phyloP scores from a whole-genome alignment of 2,797 vertebrate species.

The Myripristis murdjan region DNA sequence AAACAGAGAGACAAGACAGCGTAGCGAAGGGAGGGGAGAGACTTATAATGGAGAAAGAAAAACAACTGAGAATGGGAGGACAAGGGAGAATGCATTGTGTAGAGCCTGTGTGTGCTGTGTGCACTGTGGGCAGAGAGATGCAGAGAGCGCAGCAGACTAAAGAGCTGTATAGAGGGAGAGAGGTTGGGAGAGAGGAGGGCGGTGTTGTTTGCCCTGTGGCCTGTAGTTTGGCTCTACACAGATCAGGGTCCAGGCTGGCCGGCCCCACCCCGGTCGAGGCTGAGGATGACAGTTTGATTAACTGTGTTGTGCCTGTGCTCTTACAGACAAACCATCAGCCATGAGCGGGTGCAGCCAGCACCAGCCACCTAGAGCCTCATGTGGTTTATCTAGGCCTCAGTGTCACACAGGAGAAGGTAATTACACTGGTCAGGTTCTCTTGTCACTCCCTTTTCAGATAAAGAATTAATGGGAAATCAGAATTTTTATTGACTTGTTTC shows the following conservation, averaged over 20 bases:
- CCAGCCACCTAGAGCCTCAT: constrained; percentile 1
- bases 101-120: constrained; percentile 15
- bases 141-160: constrained; percentile 18
- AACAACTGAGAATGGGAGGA: constrained; percentile 23
- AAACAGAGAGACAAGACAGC: neutral
- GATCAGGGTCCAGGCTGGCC: constrained; percentile 37
- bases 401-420: neutral
- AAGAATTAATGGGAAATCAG: neutral
- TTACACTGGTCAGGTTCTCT: neutral
- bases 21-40: constrained; percentile 31
- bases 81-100: constrained; percentile 1
- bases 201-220: constrained; percentile 5
- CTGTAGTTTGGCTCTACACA: constrained; percentile 28
- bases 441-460: neutral
- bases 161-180: constrained; percentile 14
- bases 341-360: constrained; percentile 14
- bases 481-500: constrained; percentile 12
- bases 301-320: constrained; percentile 48
- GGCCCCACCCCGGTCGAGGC: constrained; percentile 16
- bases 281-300: constrained; percentile 70
- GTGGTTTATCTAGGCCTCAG: constrained; percentile 24
- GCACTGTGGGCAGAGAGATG: constrained; percentile 29
- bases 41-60: constrained; percentile 39
- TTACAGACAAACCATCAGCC: constrained; percentile 40
- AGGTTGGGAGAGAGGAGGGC: constrained; percentile 1